Evolutionary conservation across 2,797 vertebrate species (phyloP), one percentile per base, ranked within the genome.

Genomic region (Agapornis canus): DNA sequence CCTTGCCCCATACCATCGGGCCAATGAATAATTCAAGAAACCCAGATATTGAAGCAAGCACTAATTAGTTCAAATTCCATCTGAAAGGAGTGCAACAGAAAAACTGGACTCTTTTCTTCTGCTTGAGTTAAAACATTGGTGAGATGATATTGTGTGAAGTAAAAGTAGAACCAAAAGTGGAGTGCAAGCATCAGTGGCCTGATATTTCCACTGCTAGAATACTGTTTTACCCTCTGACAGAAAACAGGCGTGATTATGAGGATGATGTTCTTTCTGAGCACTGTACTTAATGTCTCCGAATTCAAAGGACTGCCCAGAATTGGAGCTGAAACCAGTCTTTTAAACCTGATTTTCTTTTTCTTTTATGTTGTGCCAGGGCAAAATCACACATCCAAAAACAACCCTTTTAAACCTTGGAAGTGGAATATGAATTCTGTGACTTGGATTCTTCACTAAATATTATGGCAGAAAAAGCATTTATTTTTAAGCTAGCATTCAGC

Each of bases 1-100:
- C 59, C 79, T 91, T 78, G 45, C 52, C 57, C 72, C 27, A 47
- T 69, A 76, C 21, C 37, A 27, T 42, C 12, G 56, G 49, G 47
- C 35, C 89, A 94, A 92, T 90, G 31, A 96, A 94, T 95, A 92
- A 96, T 95, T 94, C 39, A 96, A 82, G 61, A 88, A 86, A 86
- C 9, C 2, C 42, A 56, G 56, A 65, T 89, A 81, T 92, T 94
- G 8, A 95, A 96, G 65, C 86, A 13, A 77, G 20, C 11, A 76
- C 39, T 95, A 94, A 96, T 95, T 95, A 91, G 22, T 49, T 83
- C 77, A 91, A 73, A 65, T 89, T 89, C 65, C 39, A 37, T 75
- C 45, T 80, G 40, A 72, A 95, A 66, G 35, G 12, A 89, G 4
- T 56, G 32, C 32, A 91, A 42, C 31, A 78, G 21, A 49, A 94